A percentile compares a stretch with the other conserved stretches of the same genome.
phyloP scores from a whole-genome alignment of 2,797 vertebrate genomes.

The Malurus leucopterus region DNA sequence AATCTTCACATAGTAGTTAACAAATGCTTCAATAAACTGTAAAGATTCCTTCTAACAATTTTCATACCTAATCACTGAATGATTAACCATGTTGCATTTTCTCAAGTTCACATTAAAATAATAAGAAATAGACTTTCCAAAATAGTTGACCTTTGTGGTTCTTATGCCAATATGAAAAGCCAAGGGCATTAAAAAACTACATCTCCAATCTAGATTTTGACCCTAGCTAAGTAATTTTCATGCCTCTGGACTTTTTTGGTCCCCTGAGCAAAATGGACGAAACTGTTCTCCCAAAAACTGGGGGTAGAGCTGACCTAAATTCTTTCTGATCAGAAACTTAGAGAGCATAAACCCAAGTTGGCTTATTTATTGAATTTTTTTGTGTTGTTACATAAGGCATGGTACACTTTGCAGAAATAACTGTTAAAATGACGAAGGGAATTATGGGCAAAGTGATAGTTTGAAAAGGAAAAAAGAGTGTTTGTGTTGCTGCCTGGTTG shows the following conservation, averaged over 20 bases:
- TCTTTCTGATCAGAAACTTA: background rate
- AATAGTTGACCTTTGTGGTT: background rate
- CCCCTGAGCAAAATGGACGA: background rate
- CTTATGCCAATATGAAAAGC: background rate
- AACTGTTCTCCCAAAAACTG: background rate
- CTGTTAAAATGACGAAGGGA: background rate
- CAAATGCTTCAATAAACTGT: background rate
- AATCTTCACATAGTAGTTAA: background rate
- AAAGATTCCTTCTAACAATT: background rate
- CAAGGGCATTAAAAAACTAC: conserved; percentile 1
- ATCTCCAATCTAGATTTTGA: background rate
- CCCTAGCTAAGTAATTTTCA: background rate
- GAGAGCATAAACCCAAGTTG: background rate
- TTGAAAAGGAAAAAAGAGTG: background rate
- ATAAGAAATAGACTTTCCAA: background rate
- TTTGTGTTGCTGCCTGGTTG: background rate
- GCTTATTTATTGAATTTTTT: background rate
- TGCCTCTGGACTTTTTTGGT: background rate
- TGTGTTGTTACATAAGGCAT: background rate
- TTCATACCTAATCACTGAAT: background rate
- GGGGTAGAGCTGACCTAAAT: background rate
- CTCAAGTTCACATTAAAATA: background rate
- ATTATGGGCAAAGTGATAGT: background rate
- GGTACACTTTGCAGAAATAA: background rate
- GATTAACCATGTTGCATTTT: background rate